Evolutionary conservation across 2,888 invertebrate species (phyloP), one percentile per base, ranked within the genome.

Genomic region (Eurois occulta): DNA sequence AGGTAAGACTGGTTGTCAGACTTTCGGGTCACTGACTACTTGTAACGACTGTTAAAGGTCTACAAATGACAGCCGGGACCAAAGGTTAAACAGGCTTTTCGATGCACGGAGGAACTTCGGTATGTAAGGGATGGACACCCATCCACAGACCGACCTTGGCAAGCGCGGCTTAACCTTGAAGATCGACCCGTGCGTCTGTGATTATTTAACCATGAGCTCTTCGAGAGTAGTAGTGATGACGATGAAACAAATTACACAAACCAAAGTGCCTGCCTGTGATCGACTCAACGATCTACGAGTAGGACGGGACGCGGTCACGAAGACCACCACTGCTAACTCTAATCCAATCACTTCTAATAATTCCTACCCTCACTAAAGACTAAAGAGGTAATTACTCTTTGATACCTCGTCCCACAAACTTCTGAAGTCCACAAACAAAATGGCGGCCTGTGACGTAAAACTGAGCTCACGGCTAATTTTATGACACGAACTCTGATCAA

Each of bases 391-490:
- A 79, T 78, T 79, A 67, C 75, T 87, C 43, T 76, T 78, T 71
- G 66, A 84, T 69, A 65, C 62, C 81, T 69, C 66, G 71, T 65
- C 67, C 62, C 70, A 70, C 78, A 74, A 87, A 87, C 75, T 83
- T 77, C 32, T 62, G 28, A 65, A 74, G 78, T 74, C 62, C 65
- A 65, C 75, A 87, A 86, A 80, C 80, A 85, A 78, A 79, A 86
- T 83, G 75, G 73, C 38, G 58, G 70, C 32, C 28, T 73, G 35
- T 65, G 58, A 83, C 77, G 60, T 86, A 55, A 76, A 77, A 83
- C 77, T 70, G 70, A 80, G 77, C 83, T 68, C 52, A 21, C 66
- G 67, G 68, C 80, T 83, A 83, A 87, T 87, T 87, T 85, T 83
- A 87, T 78, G 83, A 66, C 62, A 55, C 60, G 38, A 74, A 75